Evolutionary conservation across 2,113 vertebrate species (phyloP), one percentile per base, ranked within the genome.

Genomic region (Narcine bancroftii): DNA sequence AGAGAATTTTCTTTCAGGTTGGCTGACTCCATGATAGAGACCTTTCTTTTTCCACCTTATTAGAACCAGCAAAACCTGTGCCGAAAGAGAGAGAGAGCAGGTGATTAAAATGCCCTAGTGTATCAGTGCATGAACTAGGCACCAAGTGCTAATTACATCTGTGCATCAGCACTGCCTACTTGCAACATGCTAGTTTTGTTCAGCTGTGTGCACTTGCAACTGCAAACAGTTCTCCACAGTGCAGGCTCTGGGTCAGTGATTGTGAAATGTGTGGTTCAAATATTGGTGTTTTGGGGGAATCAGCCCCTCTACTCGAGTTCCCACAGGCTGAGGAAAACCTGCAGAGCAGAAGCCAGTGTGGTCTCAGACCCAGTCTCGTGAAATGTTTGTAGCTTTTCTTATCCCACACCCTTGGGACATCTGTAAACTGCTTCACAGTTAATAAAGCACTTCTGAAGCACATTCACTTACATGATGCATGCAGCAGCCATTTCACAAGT

Each of bases 91-190:
- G 65, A 71, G 65, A 21, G 26, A 91, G 39, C 65, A 47, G 42
- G 63, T 47, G 65, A 71, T 47, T 71, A 91, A 42, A 69, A 42
- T 65, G 47, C 39, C 39, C 26, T 71, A 47, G 39, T 47, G 39
- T 56, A 56, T 65, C 17, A 39, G 56, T 36, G 39, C 29, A 66
- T 24, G 65, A 42, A 29, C 71, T 42, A 2, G 63, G 11, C 89
- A 69, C 42, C 63, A 69, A 91, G 65, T 69, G 65, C 89, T 91
- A 91, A 91, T 69, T 47, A 69, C 65, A 36, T n/a, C 6, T 87
- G 53, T 87, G 29, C 21, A 33, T 87, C 15, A 63, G n/a, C 60
- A 3, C 17, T 87, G 81, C 47, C 65, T 42, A 24, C 21, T 91
- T 39, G 39, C 1, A 66, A 15, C 63, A 47, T 33, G 42, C 24